Conservation (phyloP, 2,113 vertebrate species). For the Pitta sordida region DNA sequence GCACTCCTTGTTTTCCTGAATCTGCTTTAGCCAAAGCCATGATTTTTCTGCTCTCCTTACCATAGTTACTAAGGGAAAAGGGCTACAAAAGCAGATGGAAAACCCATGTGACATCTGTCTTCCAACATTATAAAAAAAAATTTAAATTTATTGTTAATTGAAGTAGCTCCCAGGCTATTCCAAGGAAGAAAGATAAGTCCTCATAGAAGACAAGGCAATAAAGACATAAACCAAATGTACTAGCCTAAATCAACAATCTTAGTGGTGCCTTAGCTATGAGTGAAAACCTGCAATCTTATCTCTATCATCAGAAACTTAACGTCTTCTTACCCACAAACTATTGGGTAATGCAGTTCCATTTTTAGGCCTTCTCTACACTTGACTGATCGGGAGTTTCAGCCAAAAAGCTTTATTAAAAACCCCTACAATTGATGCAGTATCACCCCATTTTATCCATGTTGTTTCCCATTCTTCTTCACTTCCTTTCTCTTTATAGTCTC, state of each 20-base stretch:
- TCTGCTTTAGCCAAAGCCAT: background rate
- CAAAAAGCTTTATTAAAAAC: background rate
- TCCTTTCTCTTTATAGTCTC: background rate
- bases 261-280: background rate
- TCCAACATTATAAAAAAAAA: background rate
- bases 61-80: background rate
- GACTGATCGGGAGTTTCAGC: background rate
- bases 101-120: background rate
- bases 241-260: background rate
- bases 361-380: background rate
- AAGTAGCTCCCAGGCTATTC: background rate
- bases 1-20: background rate
- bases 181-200: background rate
- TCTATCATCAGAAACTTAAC: background rate
- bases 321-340: background rate
- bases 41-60: background rate
- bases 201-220: background rate
- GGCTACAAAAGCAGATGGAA: background rate
- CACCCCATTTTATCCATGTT: background rate
- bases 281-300: background rate
- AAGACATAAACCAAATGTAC: background rate
- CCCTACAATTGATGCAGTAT: background rate
- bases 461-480: background rate
- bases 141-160: background rate
- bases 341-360: background rate